Percentiles rank a stretch among this genome's conserved stretches.
phyloP scores from a whole-genome alignment of 2,113 vertebrate species.

The Microtus ochrogaster region DNA sequence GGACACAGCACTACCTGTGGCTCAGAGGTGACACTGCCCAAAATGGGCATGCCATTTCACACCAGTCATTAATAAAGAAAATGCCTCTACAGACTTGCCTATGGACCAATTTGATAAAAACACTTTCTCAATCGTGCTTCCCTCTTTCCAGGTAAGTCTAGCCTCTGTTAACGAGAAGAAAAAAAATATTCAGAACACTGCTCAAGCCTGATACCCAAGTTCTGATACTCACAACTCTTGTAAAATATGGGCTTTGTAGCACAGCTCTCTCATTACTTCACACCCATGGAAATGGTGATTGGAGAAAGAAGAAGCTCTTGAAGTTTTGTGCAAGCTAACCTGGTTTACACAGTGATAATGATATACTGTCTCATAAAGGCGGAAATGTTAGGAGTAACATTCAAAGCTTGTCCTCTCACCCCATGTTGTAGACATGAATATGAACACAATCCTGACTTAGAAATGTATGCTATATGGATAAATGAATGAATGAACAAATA shows the following conservation, averaged over 20 bases:
- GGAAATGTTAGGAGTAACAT: neutral
- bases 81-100: neutral
- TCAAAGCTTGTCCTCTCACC: neutral
- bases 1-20: neutral
- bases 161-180: neutral
- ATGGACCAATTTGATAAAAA: neutral
- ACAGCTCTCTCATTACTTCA: too few relatives aligned
- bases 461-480: neutral
- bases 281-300: neutral
- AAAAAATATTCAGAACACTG: neutral
- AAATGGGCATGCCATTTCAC: neutral
- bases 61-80: neutral
- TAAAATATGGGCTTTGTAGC: neutral
- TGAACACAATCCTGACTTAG: neutral
- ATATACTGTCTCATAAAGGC: neutral
- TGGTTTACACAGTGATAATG: neutral
- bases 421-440: too few relatives aligned
- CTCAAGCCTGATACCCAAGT: neutral
- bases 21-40: neutral
- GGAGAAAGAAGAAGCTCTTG: neutral
- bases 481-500: neutral
- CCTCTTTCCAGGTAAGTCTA: neutral
- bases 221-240: neutral
- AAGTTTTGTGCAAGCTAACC: neutral
- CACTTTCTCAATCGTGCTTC: neutral